Evolutionary conservation across 2,888 invertebrate genomes (phyloP), one percentile per base, ranked within the genome.

Genomic region (Drosophila phalerata): DNA sequence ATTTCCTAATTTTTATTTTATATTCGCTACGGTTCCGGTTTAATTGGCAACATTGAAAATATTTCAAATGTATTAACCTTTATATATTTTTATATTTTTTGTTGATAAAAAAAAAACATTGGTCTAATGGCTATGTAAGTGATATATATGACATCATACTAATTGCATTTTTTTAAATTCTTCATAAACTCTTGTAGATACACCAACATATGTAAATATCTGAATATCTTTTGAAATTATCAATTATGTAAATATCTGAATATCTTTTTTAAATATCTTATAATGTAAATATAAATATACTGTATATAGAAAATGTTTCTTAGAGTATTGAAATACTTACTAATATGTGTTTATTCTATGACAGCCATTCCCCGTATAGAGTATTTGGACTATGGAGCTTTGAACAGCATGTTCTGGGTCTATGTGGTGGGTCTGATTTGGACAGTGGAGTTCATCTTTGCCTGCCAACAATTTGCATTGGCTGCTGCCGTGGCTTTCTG

Each of bases 331-430:
- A 1, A 40, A 40, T 10, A 22, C 19, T 5, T 1, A 38, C 38
- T 47, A 53, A 40, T 25, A 28, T 9, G 91, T 42, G n/a, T 25
- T 17, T 15, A 11, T 2, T 93, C 9, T 13, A 15, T 43, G 0
- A 42, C 28, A 95, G 95, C 94, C 68, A 94, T 95, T 73, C 93
- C 94, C 6, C 93, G 95, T 52, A 94, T 97, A 58, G 95, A 97
- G 91, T 97, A 96, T 90, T 93, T 94, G 11, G 96, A 96, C 90
- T 95, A 96, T 0, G 94, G 95, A 79, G 96, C 97, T 95, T 95
- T 97, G 37, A 96, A 96, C 89, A 97, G 97, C 85, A 97, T 98
- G 96, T 97, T 98, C 96, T 98, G 98, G 97, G 95, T 98, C 81
- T 97, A 98, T 90, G 93, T 97, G 17, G 94, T 98, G 55, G 98